A percentile compares a stretch with the other conserved stretches of the same genome.
These are phyloP conservation scores for Nettapus auritus DNA, from an alignment of 2,113 vertebrate genomes.

Conservation along the genomic window DNA sequence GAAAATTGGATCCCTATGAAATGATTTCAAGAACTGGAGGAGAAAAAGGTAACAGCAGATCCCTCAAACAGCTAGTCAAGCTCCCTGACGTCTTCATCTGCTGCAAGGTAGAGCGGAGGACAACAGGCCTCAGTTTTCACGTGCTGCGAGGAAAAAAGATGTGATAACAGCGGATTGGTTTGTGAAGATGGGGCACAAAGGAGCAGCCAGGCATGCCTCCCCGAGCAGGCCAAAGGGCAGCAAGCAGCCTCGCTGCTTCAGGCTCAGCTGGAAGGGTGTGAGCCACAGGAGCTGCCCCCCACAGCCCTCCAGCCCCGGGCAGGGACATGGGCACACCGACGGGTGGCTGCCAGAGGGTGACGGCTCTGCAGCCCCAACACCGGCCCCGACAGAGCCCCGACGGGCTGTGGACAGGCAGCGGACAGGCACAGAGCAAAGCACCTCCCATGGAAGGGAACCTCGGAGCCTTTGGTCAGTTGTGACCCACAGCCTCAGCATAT, in stretches of 20 bases:
- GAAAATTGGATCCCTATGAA: slow-evolving; percentile 41
- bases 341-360: too few species aligned
- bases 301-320: neutral
- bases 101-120: slow-evolving; percentile 28
- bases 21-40: slow-evolving; percentile 46
- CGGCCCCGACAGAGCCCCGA: too few species aligned
- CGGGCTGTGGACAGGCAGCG: slow-evolving; percentile 65
- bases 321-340: too few species aligned
- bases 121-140: neutral
- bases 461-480: slow-evolving; percentile 72
- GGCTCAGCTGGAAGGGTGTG: neutral
- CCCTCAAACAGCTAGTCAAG: slow-evolving; percentile 27
- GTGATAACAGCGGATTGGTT: neutral
- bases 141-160: neutral
- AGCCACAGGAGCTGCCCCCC: neutral
- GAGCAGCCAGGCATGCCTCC: neutral
- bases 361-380: too few species aligned
- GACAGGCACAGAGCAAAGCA: slow-evolving; percentile 74
- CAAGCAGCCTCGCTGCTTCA: neutral
- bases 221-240: neutral
- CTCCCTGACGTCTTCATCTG: slow-evolving; percentile 45
- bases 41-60: slow-evolving; percentile 46
- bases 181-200: neutral
- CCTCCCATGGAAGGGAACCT: slow-evolving; percentile 47
- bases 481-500: slow-evolving; percentile 65